phyloP scores from a whole-genome alignment of 2,888 invertebrate species.

The Campoplex capitator region DNA sequence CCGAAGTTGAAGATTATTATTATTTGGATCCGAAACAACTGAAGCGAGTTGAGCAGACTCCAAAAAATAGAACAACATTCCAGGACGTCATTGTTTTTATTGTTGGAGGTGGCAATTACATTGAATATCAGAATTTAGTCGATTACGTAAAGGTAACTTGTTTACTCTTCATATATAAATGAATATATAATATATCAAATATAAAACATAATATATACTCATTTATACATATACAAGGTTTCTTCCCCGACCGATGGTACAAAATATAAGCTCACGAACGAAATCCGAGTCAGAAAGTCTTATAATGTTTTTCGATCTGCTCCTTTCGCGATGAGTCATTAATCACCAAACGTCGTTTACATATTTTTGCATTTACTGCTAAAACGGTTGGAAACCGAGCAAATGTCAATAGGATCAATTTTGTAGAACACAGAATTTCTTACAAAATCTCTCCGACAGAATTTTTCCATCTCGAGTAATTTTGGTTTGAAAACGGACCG shows the following conservation, averaged over 20 bases:
- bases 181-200: neutral
- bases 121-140: conserved; percentile 99
- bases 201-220: conserved; percentile 1
- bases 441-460: neutral
- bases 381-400: neutral
- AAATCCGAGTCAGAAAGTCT: neutral
- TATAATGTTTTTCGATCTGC: neutral
- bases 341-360: no score
- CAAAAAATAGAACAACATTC: conserved; percentile 89
- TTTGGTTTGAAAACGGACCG: no score
- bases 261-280: neutral
- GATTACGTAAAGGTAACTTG: conserved; percentile 93
- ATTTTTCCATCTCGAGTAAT: neutral
- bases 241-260: neutral
- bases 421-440: neutral
- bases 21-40: conserved; percentile 98
- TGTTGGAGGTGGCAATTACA: conserved; percentile 98
- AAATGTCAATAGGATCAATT: neutral
- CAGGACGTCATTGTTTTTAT: conserved; percentile 96
- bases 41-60: conserved; percentile 88
- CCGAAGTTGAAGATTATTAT: conserved; percentile 94
- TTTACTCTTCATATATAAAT: neutral
- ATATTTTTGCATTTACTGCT: neutral
- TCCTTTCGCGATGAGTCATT: neutral
- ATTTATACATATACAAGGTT: neutral